Evolutionary conservation across 2,113 vertebrate species (phyloP), one percentile per base, ranked within the genome.

Genomic region (Hyaena hyaena): DNA sequence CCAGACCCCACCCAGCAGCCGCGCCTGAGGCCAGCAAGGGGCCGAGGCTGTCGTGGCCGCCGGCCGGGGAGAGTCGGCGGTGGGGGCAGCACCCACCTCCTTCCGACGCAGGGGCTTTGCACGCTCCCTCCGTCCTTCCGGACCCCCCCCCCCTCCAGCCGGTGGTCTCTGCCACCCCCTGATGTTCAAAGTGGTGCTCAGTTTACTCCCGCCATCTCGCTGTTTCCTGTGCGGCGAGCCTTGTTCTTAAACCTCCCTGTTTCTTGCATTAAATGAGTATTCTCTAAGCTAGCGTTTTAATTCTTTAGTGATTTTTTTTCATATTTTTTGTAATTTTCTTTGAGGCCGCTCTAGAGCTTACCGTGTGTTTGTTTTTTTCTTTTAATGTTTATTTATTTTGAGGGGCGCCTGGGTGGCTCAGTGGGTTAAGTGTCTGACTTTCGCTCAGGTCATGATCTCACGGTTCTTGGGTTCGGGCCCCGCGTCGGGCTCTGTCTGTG

Each of bases 171-270:
- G 39, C 17, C 5, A 16, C 39, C 17, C 53, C 4, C 24, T 7
- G 7, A 0, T 10, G 5, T 63, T 39, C n/a, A 10, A 17, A 7
- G 28, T 50, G 23, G 21, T n/a, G 2, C 23, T 50, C 5, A 8
- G 21, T 23, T 58, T 33, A 14, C 35, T 15, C 28, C n/a, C 15
- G 58, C 58, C 69, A 7, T 68, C 76, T 76, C 43, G 2, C 68
- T 8, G 11, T 53, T 39, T 43, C 81, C 39, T 17, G 6, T 35
- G 63, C 39, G 10, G 8, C 6, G 5, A 19, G 21, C 39, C 26
- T 23, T 61, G 21, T 43, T 55, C 33, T 82, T 55, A 11, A 5
- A 66, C 23, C 5, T n/a, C 43, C 63, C 53, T 31, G 28, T 43
- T 23, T 35, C 10, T 45, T 80, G 65, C 65, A 39, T 66, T 31